phyloP scores from a whole-genome alignment of 2,113 vertebrate species.

The Phodopus roborovskii region DNA sequence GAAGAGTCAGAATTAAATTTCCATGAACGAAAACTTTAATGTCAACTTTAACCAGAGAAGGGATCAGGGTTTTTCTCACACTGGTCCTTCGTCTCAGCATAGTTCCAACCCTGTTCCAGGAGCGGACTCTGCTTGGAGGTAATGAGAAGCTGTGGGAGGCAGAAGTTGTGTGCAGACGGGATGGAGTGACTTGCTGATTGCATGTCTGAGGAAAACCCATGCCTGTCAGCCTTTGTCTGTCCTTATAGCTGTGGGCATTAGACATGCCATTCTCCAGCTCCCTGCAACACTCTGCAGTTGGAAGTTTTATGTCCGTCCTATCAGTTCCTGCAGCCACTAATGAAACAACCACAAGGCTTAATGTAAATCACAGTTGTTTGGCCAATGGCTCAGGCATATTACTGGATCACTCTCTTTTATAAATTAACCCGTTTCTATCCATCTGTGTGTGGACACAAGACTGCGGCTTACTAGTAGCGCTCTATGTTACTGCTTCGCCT shows the following conservation, averaged over 20 bases:
- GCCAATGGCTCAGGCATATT: too few species aligned
- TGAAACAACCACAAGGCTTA: too few species aligned
- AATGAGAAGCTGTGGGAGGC: neutral
- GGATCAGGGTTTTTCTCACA: neutral
- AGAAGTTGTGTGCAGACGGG: neutral
- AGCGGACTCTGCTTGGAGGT: neutral
- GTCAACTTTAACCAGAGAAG: neutral
- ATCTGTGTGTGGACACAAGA: too few species aligned
- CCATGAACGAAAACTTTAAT: neutral
- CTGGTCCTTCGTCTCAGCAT: neutral
- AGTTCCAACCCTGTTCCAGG: neutral
- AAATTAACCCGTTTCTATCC: too few species aligned
- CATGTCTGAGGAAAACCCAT: neutral
- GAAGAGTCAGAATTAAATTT: neutral
- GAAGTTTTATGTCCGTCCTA: too few species aligned
- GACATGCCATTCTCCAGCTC: neutral
- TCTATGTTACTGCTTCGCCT: too few species aligned
- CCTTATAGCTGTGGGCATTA: neutral
- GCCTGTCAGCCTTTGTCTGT: neutral
- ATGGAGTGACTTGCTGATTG: neutral
- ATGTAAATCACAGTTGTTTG: too few species aligned
- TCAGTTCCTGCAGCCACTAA: too few species aligned
- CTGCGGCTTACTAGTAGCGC: too few species aligned
- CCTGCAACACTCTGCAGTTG: neutral
- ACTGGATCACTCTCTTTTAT: too few species aligned